Evolutionary conservation across 1,140 invertebrate genomes (phyloP), one percentile per base, ranked within the genome.

Genomic region (Lepidurus arcticus): DNA sequence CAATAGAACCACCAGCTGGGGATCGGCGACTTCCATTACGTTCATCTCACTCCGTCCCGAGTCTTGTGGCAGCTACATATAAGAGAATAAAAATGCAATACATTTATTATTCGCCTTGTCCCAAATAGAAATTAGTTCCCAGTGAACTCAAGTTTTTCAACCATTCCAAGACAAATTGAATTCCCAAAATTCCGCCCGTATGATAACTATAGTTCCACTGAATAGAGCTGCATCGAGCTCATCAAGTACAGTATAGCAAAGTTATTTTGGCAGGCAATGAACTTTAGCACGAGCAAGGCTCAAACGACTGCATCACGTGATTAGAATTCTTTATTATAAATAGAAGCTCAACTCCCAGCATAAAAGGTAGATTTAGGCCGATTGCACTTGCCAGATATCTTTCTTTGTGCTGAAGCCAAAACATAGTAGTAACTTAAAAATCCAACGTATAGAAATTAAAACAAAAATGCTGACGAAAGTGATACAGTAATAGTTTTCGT

Each of bases 1-100:
- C 73, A 93, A 92, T 79, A 94, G 85, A 80, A 95, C 90, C 21
- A 79, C 73, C 65, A 94, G 86, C 82, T 95, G 94, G 0, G 93
- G 93, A 85, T 95, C 93, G 53, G 93, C 92, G 7, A 95, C 91
- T 87, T 95, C 92, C 13, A 94, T 86, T 13, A 94, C 90, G 80
- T 91, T 92, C 43, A 93, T 84, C 8, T 90, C 77, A 80, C 81
- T 44, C 83, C 84, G 10, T 81, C 79, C 73, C 84, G 53, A 44
- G 26, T 76, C 76, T 44, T 78, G 83, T 65, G 85, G 84, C 77
- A 86, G 81, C 84, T 86, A 81, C 42, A 82, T 82, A n/a, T 26
- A 13, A 75, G 21, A 24, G 26, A n/a, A 47, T 4, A 47, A 47
- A 47, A 47, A 7, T 47, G 8, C 16, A 47, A 47, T 47, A 34